A percentile compares a stretch with the other conserved stretches of the same genome.
phyloP scores from a whole-genome alignment of 1,140 invertebrate genomes.

The Drosophila busckii region DNA sequence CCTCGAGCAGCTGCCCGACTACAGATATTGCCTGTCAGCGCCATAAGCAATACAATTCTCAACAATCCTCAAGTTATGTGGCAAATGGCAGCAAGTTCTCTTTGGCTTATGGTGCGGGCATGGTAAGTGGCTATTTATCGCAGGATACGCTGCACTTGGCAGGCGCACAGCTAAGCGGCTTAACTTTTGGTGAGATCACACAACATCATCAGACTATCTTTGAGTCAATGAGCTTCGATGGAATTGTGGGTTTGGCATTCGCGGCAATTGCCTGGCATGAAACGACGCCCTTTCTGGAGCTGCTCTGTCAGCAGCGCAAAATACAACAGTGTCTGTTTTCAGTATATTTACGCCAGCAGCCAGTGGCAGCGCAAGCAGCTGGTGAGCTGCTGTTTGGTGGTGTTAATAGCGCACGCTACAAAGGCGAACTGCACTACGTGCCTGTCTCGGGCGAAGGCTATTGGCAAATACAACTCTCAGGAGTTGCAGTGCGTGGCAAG shows the following conservation, averaged over 20 bases:
- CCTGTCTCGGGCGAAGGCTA: slow-evolving; percentile 43
- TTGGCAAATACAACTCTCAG: slow-evolving; percentile 63
- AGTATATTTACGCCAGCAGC: slow-evolving; percentile 88
- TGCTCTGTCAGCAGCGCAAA: slow-evolving; percentile 91
- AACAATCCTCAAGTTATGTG: slow-evolving; percentile 89
- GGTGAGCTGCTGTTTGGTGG: slow-evolving; percentile 62
- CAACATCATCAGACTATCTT: slow-evolving; percentile 91
- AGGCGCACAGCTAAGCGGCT: slow-evolving; percentile 85
- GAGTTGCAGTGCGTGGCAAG: slow-evolving; percentile 4
- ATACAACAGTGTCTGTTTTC: slow-evolving; percentile 91
- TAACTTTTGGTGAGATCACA: slow-evolving; percentile 97
- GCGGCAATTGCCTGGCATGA: slow-evolving; percentile 91
- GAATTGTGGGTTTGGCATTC: slow-evolving; percentile 95
- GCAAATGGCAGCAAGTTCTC: slow-evolving; percentile 93
- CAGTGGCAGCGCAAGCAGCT: slow-evolving; percentile 84
- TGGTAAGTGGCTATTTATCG: slow-evolving; percentile 95
- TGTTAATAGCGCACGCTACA: slow-evolving; percentile 32
- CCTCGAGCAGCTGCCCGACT: slow-evolving; percentile 39
- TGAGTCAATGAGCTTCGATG: slow-evolving; percentile 96
- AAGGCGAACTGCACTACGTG: slow-evolving; percentile 53
- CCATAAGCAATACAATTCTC: slow-evolving; percentile 86
- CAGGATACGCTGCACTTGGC: slow-evolving; percentile 87
- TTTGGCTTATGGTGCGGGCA: slow-evolving; percentile 96
- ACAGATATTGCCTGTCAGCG: slow-evolving; percentile 42
- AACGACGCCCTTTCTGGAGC: slow-evolving; percentile 95